Base-by-base conservation (phyloP, 2,797 vertebrate species). In the Ambastaia sidthimunki region DNA sequence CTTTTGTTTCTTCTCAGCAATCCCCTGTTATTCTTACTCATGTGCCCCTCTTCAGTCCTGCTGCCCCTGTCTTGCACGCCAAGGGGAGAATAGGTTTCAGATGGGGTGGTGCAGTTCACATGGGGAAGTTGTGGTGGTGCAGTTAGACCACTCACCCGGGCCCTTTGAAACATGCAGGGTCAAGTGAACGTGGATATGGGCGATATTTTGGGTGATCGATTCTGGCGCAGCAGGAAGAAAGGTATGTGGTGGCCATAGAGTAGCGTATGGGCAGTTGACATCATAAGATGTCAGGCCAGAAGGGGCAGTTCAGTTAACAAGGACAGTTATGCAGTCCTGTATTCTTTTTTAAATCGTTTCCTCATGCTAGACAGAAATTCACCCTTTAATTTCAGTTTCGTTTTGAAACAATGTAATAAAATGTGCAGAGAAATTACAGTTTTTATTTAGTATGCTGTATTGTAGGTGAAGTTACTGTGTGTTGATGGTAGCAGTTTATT, bases 191-290 rank as follows among this genome's bases (percentile, higher is more conserved):
- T 82, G 85, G 90, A 90, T 18, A 74, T 76, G 65, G 92, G 91
- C 10, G 94, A 94, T 89, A 83, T 85, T 7, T 86, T 95, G 37
- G 94, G 94, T 67, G 94, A 95, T 84, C 93, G 93, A 3, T 95
- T 94, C 88, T 95, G 94, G 94, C 90, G 92, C 59, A 93, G 93
- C 84, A 91, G 88, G 2, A 93, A 88, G 83, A 95, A 94, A 94
- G 93, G 94, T 95, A 90, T 84, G 93, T 67, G 60, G 52, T 75
- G 48, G 5, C n/a, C 16, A 5, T 71, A 9, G 67, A 52, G 25
- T n/a, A n/a, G n/a, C n/a, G n/a, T 67, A 18, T 55, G 25, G 18
- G 11, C 10, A 18, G 1, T 18, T 73, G 31, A 57, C 74, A 28
- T 68, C 34, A 47, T 44, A 11, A 78, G 60, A 67, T 78, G 44